Evolutionary conservation across 2,888 invertebrate species (phyloP).

Genomic region (Andrena praecox): DNA sequence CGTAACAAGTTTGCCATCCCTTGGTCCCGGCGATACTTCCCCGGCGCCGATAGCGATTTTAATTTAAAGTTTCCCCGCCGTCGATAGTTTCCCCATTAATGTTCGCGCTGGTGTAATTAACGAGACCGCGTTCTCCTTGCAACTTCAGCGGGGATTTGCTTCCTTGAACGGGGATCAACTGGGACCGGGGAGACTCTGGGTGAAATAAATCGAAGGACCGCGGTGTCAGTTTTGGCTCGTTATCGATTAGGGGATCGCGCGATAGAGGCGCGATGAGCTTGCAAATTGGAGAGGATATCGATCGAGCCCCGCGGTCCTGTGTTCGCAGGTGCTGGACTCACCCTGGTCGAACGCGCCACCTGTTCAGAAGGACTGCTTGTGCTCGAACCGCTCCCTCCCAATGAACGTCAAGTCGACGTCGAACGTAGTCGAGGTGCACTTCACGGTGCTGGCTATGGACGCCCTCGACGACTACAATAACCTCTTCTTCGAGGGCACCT

Average conservation of each 20-base stretch:
- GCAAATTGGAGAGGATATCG: neutral
- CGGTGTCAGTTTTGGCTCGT: conserved; percentile 4
- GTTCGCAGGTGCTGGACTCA: conserved; percentile 89
- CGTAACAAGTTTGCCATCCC: neutral
- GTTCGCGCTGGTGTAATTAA: conserved; percentile 33
- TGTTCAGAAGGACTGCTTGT: conserved; percentile 92
- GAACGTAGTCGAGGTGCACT: conserved; percentile 92
- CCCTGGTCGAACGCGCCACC: conserved; percentile 91
- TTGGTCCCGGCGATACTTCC: neutral
- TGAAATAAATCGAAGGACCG: neutral
- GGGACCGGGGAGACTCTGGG: neutral
- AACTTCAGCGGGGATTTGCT: conserved; percentile 32
- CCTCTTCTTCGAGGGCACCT: conserved; percentile 93
- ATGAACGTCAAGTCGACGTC: conserved; percentile 92
- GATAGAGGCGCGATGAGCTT: conserved; percentile 23
- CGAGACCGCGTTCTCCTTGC: conserved; percentile 20
- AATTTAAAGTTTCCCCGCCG: conserved; percentile 33
- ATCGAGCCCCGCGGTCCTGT: neutral
- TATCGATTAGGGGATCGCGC: conserved; percentile 20
- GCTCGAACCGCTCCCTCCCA: conserved; percentile 88
- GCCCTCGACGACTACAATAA: conserved; percentile 94
- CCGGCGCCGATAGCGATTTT: conserved; percentile 29
- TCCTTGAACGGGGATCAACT: neutral
- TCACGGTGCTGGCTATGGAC: conserved; percentile 93
- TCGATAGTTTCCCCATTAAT: conserved; percentile 2